These are phyloP conservation scores for Clostera curtula DNA, from an alignment of 2,888 invertebrate genomes.

Conservation along the genomic window DNA sequence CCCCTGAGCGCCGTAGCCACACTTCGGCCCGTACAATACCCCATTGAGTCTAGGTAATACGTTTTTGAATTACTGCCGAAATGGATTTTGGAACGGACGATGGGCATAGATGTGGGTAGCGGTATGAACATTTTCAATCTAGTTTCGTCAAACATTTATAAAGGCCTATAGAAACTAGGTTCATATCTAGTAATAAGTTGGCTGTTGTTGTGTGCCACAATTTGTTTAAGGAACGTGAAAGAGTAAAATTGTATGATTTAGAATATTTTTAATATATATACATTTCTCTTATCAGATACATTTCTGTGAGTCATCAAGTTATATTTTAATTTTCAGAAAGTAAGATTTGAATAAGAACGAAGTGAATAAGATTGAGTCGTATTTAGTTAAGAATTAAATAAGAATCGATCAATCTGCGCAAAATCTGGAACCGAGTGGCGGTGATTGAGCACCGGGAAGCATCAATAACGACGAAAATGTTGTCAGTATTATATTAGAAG, in stretches of 20 bases:
- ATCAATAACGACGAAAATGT: conserved; percentile 33
- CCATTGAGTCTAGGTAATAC: conserved; percentile 47
- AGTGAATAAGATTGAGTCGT: conserved; percentile 1
- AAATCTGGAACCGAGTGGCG: conserved; percentile 39
- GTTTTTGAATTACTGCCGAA: conserved; percentile 42
- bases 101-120: conserved; percentile 3
- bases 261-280: too few species aligned
- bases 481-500: too few species aligned
- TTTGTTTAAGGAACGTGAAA: too few species aligned
- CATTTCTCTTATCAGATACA: too few species aligned
- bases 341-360: too few species aligned
- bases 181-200: too few species aligned
- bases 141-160: conserved; percentile 1
- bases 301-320: too few species aligned
- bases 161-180: too few species aligned
- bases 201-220: too few species aligned
- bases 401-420: conserved; percentile 45
- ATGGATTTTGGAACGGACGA: conserved; percentile 25
- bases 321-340: too few species aligned
- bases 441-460: conserved; percentile 34
- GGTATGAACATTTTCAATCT: conserved; percentile 20
- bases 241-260: too few species aligned
- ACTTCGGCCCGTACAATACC: conserved; percentile 32
- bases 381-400: conserved; percentile 40
- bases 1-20: conserved; percentile 47